Evolutionary conservation across 2,797 vertebrate genomes (phyloP).

Genomic region (Phataginus tetradactyla): DNA sequence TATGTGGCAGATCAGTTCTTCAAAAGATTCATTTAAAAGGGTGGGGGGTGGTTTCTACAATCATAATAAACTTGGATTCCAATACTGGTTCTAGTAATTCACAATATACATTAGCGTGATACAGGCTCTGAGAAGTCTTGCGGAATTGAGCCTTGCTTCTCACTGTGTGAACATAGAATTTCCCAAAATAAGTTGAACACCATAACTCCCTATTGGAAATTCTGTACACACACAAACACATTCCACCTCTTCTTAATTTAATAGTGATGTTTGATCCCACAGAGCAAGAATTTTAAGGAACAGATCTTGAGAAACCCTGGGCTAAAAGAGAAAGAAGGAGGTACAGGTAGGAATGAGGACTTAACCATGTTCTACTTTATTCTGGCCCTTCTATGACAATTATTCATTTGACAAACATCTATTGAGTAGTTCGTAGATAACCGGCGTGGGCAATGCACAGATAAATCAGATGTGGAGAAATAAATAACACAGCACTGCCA

Average conservation of each 20-base stretch:
- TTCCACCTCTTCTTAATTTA: background rate
- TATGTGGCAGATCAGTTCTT: background rate
- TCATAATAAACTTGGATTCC: background rate
- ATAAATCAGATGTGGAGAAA: background rate
- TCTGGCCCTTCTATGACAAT: background rate
- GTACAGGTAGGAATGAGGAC: background rate
- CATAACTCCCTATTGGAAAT: background rate
- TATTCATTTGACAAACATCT: background rate
- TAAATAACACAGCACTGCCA: background rate
- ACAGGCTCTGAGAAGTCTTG: background rate
- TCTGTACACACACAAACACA: background rate
- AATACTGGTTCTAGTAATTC: background rate
- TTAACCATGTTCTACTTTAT: background rate
- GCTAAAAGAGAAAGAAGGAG: background rate
- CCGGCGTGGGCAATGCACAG: background rate
- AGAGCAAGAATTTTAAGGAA: background rate
- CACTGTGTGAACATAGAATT: background rate
- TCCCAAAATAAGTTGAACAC: background rate
- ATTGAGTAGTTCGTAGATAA: background rate
- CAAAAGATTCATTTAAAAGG: background rate
- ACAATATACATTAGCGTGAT: rapidly evolving
- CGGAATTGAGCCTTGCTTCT: background rate
- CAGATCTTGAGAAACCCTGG: background rate
- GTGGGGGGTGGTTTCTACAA: background rate
- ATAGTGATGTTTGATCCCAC: background rate